Evolutionary conservation across 2,888 invertebrate species (phyloP), one percentile per base, ranked within the genome.

Genomic region (Pyrochroa serraticornis): DNA sequence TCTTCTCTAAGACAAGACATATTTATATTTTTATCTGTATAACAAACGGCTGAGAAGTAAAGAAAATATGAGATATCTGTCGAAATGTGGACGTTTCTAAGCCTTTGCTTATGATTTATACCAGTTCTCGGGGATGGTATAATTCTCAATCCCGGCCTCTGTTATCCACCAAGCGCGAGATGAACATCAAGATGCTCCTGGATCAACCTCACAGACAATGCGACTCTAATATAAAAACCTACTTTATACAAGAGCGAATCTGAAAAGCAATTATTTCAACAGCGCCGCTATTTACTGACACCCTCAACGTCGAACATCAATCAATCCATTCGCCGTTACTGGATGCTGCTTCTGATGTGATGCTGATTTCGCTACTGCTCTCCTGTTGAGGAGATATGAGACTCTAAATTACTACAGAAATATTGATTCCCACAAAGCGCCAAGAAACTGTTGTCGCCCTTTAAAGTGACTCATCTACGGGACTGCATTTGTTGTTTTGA

Each of bases 21-120:
- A 75, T 77, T 75, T 76, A 75, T 76, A 75, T 76, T 75, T 76
- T 75, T 76, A 74, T 76, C 72, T 74, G 67, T 65, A 63, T 72
- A 72, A 74, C 74, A 73, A 74, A 74, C 73, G 74, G 69, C 65
- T 60, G 65, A 70, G 67, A 69, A 72, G 67, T 71, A 71, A 67
- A 66, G 71, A 70, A 75, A 75, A 75, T 75, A 75, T 72, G 71
- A 71, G 72, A 71, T 68, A 71, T 69, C 71, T 74, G 75, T 75
- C 73, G 75, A 75, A 76, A 74, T 68, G 72, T 74, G 71, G 72
- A 71, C 69, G 68, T 68, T 65, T 64, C 64, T 71, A 72, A 73
- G 70, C 71, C 70, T 64, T 69, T 66, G 64, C 67, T 67, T 67
- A 66, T 75, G 75, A 75, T 74, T 74, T 75, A 75, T 75, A 64